Conservation (phyloP, 2,113 vertebrate genomes). For the Alligator mississippiensis region DNA sequence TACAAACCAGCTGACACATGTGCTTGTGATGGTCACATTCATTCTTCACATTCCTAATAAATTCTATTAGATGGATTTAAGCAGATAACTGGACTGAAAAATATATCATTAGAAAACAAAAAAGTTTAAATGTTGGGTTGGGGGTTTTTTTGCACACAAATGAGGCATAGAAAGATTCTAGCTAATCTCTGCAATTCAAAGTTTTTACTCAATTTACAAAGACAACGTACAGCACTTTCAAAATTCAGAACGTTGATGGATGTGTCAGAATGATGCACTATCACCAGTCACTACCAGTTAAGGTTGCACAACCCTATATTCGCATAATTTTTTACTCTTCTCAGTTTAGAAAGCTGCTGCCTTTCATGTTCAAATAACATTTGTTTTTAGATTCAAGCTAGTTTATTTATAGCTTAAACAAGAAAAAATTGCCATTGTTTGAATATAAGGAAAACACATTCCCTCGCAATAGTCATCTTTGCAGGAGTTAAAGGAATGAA, state of each 20-base stretch:
- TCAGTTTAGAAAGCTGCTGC: background rate
- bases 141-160: background rate
- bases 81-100: background rate
- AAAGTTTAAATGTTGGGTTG: background rate
- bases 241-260: background rate
- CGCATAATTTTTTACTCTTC: background rate
- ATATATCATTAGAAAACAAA: background rate
- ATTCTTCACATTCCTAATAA: background rate
- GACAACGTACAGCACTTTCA: background rate
- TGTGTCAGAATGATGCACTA: background rate
- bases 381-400: no score
- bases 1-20: background rate
- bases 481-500: no score
- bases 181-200: background rate
- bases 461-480: no score
- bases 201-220: background rate
- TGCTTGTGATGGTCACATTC: background rate
- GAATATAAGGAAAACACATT: no score
- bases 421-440: no score
- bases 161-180: background rate
- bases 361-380: background rate
- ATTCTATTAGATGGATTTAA: background rate
- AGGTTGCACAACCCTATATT: background rate
- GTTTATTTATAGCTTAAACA: no score
- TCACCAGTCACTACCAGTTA: background rate